These are phyloP conservation scores for Cotesia vestalis DNA, from an alignment of 1,140 invertebrate species.

Conservation along the genomic window DNA sequence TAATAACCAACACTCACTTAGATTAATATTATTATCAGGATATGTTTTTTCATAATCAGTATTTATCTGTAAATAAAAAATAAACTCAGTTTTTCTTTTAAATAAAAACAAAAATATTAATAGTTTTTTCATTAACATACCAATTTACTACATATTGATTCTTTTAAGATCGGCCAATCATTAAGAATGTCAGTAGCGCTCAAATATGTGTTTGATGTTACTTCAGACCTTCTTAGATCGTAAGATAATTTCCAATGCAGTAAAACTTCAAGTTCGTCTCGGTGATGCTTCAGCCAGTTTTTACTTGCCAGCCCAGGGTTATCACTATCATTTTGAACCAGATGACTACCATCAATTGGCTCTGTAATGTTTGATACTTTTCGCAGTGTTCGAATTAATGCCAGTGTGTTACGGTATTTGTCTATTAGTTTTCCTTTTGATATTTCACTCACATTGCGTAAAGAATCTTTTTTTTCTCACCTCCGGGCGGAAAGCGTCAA, in stretches of 20 bases:
- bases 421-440: too few species aligned
- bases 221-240: not conserved
- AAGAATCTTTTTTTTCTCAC: too few species aligned
- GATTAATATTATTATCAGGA: not conserved
- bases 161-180: conserved; percentile 6
- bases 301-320: not conserved
- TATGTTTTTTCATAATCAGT: not conserved
- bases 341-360: too few species aligned
- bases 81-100: not conserved
- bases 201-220: not conserved
- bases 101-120: not conserved
- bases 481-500: too few species aligned
- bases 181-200: not conserved
- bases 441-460: too few species aligned
- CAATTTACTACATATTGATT: not conserved
- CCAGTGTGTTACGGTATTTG: too few species aligned
- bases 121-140: not conserved
- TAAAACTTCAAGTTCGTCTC: not conserved
- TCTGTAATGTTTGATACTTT: too few species aligned
- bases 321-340: too few species aligned
- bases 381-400: too few species aligned
- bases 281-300: not conserved
- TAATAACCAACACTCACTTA: not conserved
- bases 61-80: conserved; percentile 6
- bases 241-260: conserved; percentile 2